Conservation (phyloP, 2,888 invertebrate genomes). For the Gari tellinella region DNA sequence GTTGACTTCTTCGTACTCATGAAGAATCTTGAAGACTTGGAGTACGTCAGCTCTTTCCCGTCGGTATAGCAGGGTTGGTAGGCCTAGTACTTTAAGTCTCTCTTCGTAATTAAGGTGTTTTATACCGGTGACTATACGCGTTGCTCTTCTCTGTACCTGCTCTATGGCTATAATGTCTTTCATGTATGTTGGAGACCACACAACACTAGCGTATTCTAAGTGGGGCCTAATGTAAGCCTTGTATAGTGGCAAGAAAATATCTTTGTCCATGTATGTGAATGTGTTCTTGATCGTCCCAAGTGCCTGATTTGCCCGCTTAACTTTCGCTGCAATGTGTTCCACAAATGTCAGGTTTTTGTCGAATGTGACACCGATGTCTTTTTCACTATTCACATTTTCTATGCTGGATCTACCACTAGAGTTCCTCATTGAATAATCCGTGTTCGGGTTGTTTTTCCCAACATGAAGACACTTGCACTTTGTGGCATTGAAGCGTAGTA, state of each 20-base stretch:
- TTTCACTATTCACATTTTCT: not conserved
- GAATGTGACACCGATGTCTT: conserved; percentile 3
- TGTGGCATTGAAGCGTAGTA: not conserved
- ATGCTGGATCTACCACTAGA: no score
- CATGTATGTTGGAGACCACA: no score
- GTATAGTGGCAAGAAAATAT: not conserved
- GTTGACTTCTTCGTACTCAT: no score
- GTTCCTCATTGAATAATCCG: not conserved
- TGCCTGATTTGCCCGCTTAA: conserved; percentile 3
- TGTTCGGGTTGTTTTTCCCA: not conserved
- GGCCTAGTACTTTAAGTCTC: no score
- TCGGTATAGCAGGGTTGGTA: no score
- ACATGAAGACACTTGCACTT: not conserved
- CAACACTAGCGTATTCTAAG: not conserved
- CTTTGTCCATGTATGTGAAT: conserved; percentile 7
- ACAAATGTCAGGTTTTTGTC: not conserved
- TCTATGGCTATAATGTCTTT: not conserved
- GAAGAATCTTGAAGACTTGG: no score
- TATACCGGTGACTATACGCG: no score
- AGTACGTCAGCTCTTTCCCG: no score
- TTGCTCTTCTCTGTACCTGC: not conserved
- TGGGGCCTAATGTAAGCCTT: conserved; percentile 1
- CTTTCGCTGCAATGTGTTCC: not conserved
- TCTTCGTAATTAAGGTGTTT: no score
- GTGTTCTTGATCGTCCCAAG: conserved; percentile 1